These are phyloP conservation scores for Bagarius yarrelli DNA, from an alignment of 2,113 vertebrate species.

Conservation along the genomic window DNA sequence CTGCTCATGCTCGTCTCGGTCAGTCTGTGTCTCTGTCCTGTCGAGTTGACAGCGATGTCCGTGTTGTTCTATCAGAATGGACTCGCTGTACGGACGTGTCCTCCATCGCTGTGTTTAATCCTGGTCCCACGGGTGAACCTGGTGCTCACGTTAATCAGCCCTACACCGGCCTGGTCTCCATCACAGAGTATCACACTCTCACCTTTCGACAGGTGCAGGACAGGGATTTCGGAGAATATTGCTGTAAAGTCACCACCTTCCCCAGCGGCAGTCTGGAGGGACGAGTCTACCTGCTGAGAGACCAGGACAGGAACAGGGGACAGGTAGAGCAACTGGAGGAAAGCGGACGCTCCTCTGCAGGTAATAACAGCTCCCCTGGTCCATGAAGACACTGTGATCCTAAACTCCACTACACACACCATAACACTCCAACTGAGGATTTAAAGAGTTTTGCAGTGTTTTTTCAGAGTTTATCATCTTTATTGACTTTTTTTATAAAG, in stretches of 20 bases:
- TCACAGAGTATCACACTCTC: conserved; percentile 12
- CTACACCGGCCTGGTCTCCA: background rate
- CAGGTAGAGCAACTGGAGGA: background rate
- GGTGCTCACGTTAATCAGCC: background rate
- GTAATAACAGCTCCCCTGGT: background rate
- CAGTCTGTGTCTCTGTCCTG: conserved; percentile 25
- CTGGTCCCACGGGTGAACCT: fast-evolving
- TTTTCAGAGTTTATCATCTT: too few species aligned
- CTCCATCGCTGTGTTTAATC: conserved; percentile 25
- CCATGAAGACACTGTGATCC: background rate
- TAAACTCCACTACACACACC: background rate
- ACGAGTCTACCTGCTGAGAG: conserved; percentile 9
- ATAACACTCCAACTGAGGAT: background rate
- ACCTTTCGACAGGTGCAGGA: conserved; percentile 15
- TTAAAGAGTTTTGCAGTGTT: too few species aligned
- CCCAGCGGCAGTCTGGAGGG: conserved; percentile 26
- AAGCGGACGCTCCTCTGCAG: background rate
- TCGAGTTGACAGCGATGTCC: background rate
- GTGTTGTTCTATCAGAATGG: background rate
- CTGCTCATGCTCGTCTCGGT: background rate
- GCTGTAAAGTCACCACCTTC: conserved; percentile 39
- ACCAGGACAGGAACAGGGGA: background rate
- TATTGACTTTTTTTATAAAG: too few species aligned
- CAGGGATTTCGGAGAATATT: conserved; percentile 35
- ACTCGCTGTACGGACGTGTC: background rate